phyloP scores from a whole-genome alignment of 2,113 vertebrate genomes.

The Myxocyprinus asiaticus region DNA sequence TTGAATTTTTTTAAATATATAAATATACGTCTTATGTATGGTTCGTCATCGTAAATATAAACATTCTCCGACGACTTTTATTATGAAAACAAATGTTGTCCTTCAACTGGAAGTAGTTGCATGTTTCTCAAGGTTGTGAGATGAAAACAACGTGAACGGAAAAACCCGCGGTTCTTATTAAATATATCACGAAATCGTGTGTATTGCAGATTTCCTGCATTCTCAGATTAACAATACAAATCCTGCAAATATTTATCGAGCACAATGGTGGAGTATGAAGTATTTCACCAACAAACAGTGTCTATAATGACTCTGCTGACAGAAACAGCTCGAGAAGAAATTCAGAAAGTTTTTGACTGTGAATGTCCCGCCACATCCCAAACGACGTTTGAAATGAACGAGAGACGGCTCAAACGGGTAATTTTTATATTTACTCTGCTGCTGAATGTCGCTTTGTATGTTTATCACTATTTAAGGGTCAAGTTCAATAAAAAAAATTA shows the following conservation, averaged over 20 bases:
- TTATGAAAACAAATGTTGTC: not conserved
- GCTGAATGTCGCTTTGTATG: not conserved
- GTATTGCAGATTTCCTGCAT: not conserved
- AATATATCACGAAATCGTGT: not conserved
- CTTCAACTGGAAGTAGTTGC: too few relatives aligned
- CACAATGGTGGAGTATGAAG: constrained; percentile 46
- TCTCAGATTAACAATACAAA: not conserved
- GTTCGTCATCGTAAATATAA: not conserved
- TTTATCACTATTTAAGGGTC: too few relatives aligned
- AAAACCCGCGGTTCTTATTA: not conserved
- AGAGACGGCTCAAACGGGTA: not conserved
- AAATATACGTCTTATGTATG: not conserved
- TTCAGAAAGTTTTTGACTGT: constrained; percentile 30
- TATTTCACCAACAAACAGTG: constrained; percentile 56
- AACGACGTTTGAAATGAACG: not conserved
- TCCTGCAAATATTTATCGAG: not conserved
- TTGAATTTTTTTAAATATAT: not conserved
- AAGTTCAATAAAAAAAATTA: too few relatives aligned
- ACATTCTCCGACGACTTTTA: not conserved
- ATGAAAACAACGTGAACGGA: not conserved
- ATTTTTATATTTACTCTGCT: constrained; percentile 17
- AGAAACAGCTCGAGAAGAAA: constrained; percentile 36
- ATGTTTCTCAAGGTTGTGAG: not conserved
- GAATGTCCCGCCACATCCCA: not conserved
- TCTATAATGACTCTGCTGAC: constrained; percentile 62